Percentiles rank a stretch among this genome's conserved stretches.
Conservation (phyloP, 2,888 invertebrate species). For the Frankliniella intonsa region DNA sequence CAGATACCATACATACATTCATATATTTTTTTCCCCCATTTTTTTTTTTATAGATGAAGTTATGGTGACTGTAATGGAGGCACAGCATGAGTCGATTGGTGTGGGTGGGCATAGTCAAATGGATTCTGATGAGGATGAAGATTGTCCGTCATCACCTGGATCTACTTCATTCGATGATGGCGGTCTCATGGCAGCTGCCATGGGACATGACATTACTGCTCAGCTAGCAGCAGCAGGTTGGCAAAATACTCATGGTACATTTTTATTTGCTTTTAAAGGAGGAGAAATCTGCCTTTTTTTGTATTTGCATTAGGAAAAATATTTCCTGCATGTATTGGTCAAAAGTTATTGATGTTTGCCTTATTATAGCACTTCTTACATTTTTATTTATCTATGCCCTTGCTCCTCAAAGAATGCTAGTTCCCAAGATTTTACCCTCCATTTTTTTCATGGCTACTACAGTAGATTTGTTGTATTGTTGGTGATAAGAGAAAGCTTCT, state of each 20-base stretch:
- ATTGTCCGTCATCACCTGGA: slow-evolving; percentile 60
- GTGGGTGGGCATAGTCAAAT: slow-evolving; percentile 36
- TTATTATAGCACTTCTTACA: not conserved
- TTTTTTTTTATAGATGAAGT: slow-evolving; percentile 2
- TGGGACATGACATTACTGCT: slow-evolving; percentile 92
- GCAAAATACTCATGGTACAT: slow-evolving; percentile 50
- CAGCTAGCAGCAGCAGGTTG: slow-evolving; percentile 92
- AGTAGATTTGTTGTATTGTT: no score
- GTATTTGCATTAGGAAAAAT: not conserved
- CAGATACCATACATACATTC: not conserved
- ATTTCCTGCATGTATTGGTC: not conserved
- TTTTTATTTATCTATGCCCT: not conserved
- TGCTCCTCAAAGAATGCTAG: no score
- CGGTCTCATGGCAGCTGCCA: slow-evolving; percentile 77
- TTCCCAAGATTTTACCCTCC: slow-evolving; percentile 28
- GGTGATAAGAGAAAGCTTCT: not conserved
- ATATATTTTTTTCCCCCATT: not conserved
- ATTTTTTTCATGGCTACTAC: not conserved
- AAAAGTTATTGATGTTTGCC: not conserved
- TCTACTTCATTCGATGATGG: slow-evolving; percentile 69
- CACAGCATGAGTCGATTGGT: slow-evolving; percentile 29
- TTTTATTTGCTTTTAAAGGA: slow-evolving; percentile 18
- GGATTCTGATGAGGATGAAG: slow-evolving; percentile 65
- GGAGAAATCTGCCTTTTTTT: not conserved
- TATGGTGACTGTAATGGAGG: slow-evolving; percentile 33